Evolutionary conservation across 2,888 invertebrate species (phyloP), one percentile per base, ranked within the genome.

Genomic region (Parnassius mnemosyne): DNA sequence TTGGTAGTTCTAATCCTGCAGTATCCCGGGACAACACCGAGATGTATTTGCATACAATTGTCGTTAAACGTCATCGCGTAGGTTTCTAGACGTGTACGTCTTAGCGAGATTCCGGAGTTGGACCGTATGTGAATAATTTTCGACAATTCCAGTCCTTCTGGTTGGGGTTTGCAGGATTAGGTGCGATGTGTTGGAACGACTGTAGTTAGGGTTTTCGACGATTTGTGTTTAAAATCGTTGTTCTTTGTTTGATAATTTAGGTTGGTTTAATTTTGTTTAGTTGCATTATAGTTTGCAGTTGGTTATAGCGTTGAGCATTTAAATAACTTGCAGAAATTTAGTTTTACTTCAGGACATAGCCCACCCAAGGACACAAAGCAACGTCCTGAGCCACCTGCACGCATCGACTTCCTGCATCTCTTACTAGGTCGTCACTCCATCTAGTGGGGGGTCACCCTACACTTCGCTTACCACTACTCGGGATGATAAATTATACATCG

Each of bases 41-140:
- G 71, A 57, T 64, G 63, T 68, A 89, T 89, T 89, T 88, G 88
- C 89, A 89, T 89, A 83, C 79, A 77, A 81, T 82, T 69, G 78
- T 82, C 83, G 87, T 89, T 88, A 87, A 80, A 76, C 77, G 87
- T 89, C 88, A 88, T 87, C 83, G 58, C 79, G 76, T 72, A 72
- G 81, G 83, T 83, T 46, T 86, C 85, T 80, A 84, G 83, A 83
- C 80, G 76, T 76, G 71, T 71, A 68, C 76, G 81, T 83, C 83
- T 83, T 80, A 81, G 78, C 73, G 68, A 72, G 71, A 71, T 73
- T 73, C 67, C 64, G 68, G 63, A 58, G 66, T 70, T 70, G 66
- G 69, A 66, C 65, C 64, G 68, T 53, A 68, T 66, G 71, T 74
- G 74, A 72, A 79, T 80, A 80, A 79, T 80, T 80, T 77, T 76